phyloP scores from a whole-genome alignment of 2,113 vertebrate species.

The Chloropsis cyanopogon region DNA sequence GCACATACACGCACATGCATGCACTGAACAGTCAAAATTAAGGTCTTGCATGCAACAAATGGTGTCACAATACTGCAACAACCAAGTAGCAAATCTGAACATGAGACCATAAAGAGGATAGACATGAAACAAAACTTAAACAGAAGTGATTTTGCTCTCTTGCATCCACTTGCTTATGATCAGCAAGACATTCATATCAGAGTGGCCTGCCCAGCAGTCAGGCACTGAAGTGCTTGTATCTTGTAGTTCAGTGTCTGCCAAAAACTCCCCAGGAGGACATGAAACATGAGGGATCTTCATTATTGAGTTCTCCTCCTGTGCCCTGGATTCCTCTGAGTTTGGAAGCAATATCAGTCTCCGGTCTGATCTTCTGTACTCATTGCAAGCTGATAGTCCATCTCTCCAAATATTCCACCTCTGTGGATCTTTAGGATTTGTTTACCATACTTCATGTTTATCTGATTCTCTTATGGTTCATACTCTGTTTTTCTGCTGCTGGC shows the following conservation, averaged over 20 bases:
- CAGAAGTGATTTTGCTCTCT: not conserved
- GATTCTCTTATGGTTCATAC: not conserved
- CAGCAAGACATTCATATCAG: not conserved
- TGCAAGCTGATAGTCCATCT: not conserved
- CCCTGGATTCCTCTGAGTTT: not conserved
- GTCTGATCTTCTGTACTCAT: not conserved
- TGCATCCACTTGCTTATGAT: not conserved
- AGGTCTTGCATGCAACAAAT: not conserved
- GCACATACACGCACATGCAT: fast-evolving
- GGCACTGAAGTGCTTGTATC: not conserved
- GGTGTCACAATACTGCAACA: not conserved
- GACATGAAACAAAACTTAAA: not conserved
- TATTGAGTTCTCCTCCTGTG: not conserved
- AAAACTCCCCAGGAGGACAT: not conserved
- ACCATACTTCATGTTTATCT: not conserved
- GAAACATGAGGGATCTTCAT: not conserved
- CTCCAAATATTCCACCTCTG: not conserved
- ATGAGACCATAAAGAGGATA: fast-evolving
- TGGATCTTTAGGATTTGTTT: not conserved
- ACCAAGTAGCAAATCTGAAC: not conserved
- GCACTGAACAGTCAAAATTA: not conserved
- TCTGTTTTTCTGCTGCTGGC: not conserved
- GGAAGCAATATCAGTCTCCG: not conserved
- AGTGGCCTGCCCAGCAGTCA: not conserved
- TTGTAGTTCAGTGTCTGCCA: not conserved